These are phyloP conservation scores for Megalopta genalis DNA, from an alignment of 1,140 invertebrate genomes.

Conservation along the genomic window DNA sequence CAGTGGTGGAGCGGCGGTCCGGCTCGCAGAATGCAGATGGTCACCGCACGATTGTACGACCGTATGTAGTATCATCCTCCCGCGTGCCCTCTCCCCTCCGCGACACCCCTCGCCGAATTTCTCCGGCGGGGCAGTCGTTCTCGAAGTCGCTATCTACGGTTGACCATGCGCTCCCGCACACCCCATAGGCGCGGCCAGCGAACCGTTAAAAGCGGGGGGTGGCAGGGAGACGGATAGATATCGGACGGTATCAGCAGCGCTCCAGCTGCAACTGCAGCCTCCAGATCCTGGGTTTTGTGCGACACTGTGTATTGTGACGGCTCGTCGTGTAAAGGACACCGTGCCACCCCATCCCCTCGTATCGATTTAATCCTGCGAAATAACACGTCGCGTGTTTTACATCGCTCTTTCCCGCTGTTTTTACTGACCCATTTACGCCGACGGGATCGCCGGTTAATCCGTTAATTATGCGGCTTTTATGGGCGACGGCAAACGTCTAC, in stretches of 20 bases:
- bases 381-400: slow-evolving; percentile 14
- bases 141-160: slow-evolving; percentile 35
- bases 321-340: neutral
- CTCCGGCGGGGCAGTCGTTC: neutral
- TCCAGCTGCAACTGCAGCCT: slow-evolving; percentile 34
- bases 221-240: neutral
- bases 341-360: neutral
- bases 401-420: neutral
- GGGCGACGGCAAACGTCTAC: neutral
- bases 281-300: slow-evolving; percentile 27
- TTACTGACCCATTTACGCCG: neutral
- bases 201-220: slow-evolving; percentile 20
- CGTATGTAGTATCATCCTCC: slow-evolving; percentile 23
- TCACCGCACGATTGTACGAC: slow-evolving; percentile 47
- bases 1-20: slow-evolving; percentile 5
- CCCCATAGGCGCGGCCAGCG: slow-evolving; percentile 15
- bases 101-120: neutral
- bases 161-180: slow-evolving; percentile 13
- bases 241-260: slow-evolving; percentile 17
- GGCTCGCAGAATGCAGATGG: slow-evolving; percentile 55
- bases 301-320: slow-evolving; percentile 16
- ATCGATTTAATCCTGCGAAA: slow-evolving; percentile 3
- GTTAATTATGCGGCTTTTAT: neutral
- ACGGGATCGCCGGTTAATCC: neutral
- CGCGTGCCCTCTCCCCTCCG: neutral